phyloP scores from a whole-genome alignment of 2,113 vertebrate genomes.

The Bambusicola thoracicus region DNA sequence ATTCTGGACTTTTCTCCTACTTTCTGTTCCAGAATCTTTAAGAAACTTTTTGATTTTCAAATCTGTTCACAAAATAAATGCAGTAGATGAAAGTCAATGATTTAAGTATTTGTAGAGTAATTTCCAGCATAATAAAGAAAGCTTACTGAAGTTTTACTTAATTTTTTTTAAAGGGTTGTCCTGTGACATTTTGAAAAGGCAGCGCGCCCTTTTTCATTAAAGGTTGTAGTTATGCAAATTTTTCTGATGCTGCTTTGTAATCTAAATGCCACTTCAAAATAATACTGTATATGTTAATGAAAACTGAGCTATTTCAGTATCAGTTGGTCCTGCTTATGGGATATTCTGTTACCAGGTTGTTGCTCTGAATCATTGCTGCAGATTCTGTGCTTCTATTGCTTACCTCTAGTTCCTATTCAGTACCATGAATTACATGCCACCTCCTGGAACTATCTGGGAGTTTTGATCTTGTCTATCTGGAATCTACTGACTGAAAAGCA shows the following conservation, averaged over 20 bases:
- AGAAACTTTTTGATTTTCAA: not conserved
- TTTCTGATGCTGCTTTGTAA: not conserved
- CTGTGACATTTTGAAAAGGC: conserved; percentile 29
- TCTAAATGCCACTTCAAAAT: conserved; percentile 17
- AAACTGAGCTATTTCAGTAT: not conserved
- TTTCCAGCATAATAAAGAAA: not conserved
- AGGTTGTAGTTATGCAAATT: conserved; percentile 8
- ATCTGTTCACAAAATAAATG: not conserved
- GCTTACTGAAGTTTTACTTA: not conserved
- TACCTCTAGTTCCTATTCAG: not conserved
- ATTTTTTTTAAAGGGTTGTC: not conserved
- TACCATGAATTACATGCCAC: not conserved
- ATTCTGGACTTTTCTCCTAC: not conserved
- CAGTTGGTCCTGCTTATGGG: not conserved
- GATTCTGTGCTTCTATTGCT: not conserved
- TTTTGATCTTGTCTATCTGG: not conserved
- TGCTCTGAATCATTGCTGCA: not conserved
- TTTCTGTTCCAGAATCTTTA: not conserved
- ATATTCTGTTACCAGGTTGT: not conserved
- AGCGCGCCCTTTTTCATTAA: not conserved
- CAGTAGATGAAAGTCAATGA: not conserved
- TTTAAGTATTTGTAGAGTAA: not conserved
- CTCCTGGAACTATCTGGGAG: not conserved
- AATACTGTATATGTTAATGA: not conserved
- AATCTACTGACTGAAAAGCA: not conserved